phyloP scores from a whole-genome alignment of 2,888 invertebrate species.

The Ormyrus rosae region DNA sequence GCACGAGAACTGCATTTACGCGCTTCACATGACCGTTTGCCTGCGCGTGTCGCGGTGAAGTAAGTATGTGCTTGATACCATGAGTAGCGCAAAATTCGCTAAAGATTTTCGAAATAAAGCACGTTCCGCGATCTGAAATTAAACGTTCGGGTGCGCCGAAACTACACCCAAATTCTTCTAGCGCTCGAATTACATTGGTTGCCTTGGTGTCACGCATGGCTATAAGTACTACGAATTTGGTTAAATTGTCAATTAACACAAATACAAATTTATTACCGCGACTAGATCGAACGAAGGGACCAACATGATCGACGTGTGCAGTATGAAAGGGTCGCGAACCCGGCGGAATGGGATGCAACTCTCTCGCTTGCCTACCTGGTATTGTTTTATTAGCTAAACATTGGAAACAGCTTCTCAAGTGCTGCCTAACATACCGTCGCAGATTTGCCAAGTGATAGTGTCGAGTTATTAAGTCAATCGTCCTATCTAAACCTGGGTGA shows the following conservation, averaged over 20 bases:
- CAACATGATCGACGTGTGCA: not conserved
- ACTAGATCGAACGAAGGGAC: not conserved
- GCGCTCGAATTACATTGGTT: not conserved
- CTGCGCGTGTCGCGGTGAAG: constrained; percentile 45
- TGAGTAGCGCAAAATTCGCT: constrained; percentile 30
- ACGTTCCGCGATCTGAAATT: constrained; percentile 44
- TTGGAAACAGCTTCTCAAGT: not conserved
- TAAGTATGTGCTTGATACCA: constrained; percentile 35
- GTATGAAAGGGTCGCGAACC: not conserved
- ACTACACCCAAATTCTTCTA: constrained; percentile 32
- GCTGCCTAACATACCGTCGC: not conserved
- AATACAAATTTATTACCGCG: not conserved
- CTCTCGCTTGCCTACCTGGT: not conserved
- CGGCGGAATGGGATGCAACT: constrained; percentile 5
- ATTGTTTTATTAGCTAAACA: not conserved
- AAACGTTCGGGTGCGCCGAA: constrained; percentile 38
- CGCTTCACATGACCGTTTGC: constrained; percentile 45
- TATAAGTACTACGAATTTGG: constrained; percentile 36
- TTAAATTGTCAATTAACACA: constrained; percentile 2
- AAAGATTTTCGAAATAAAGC: constrained; percentile 42
- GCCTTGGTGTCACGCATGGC: not conserved
- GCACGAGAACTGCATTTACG: constrained; percentile 39
- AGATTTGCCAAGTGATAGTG: not conserved
- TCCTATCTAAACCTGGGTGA: too few relatives aligned
- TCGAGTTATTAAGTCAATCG: not conserved